Evolutionary conservation across 2,888 invertebrate species (phyloP), one percentile per base, ranked within the genome.

Genomic region (Latheticus oryzae): DNA sequence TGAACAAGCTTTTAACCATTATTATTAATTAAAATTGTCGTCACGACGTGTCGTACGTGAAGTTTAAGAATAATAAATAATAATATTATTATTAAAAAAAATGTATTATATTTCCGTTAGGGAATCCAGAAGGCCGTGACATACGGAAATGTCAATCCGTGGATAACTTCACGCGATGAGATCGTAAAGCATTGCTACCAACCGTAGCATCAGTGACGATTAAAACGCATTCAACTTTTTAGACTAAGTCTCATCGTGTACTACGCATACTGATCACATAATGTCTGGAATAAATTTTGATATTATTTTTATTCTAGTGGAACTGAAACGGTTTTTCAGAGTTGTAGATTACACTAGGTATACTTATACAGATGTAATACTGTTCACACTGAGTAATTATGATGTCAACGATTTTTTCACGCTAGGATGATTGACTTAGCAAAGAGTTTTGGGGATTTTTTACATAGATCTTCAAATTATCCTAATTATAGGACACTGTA

Each of bases 161-260:
- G 57, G 56, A 52, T 57, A 61, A 58, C 53, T 63, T 62, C 65
- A 64, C 62, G 65, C 65, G 62, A 63, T 54, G 58, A 52, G 61
- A 57, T 65, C 63, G 60, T 63, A 62, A 63, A 61, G 50, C 58
- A 56, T 43, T 48, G 54, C 62, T 51, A 28, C 58, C 55, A 54
- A 62, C 43, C 62, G 62, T 60, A 35, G 59, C 62, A 54, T 53
- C 57, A 55, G 45, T 50, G 51, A 61, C 62, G 61, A 64, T 64
- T 64, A 64, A 64, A 64, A 64, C 45, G 59, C 55, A 62, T 61
- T 62, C 64, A 64, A 62, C 48, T 64, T 64, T 64, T 64, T 64
- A 43, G n/a, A n/a, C n/a, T 55, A 35, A 45, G 48, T 50, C 51
- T 61, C 42, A 52, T 43, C 32, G 40, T n/a, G n/a, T n/a, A n/a